These are phyloP conservation scores for Alauda arvensis DNA, from an alignment of 2,797 vertebrate genomes.

Conservation along the genomic window DNA sequence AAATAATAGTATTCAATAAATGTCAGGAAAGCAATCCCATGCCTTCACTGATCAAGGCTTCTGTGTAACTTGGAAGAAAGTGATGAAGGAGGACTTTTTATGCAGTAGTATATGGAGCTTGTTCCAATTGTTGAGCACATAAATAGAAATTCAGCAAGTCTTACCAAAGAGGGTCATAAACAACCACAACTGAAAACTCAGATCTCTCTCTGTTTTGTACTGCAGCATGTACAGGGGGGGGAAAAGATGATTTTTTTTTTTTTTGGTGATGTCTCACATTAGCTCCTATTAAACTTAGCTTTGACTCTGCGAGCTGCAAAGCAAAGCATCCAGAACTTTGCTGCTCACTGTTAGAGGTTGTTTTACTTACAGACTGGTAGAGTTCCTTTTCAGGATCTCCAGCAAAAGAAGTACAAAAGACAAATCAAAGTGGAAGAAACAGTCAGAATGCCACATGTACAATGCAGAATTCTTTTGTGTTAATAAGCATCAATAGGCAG, in stretches of 20 bases:
- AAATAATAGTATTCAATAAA: slow-evolving; percentile 39
- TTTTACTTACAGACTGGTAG: neutral
- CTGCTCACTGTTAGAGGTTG: neutral
- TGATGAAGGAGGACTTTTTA: neutral
- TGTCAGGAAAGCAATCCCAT: slow-evolving; percentile 26
- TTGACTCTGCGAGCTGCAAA: neutral
- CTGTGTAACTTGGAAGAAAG: slow-evolving; percentile 16
- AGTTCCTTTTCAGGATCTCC: neutral
- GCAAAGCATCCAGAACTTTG: neutral
- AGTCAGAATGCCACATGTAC: neutral
- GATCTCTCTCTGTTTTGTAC: neutral
- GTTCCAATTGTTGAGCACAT: slow-evolving; percentile 22
- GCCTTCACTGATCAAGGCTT: slow-evolving; percentile 4
- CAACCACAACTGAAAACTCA: slow-evolving; percentile 8
- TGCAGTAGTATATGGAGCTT: neutral
- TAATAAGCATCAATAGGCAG: neutral
- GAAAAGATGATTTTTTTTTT: neutral
- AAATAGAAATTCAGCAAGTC: slow-evolving; percentile 12
- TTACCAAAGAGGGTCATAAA: neutral
- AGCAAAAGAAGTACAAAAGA: neutral
- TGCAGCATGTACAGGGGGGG: rapidly evolving
- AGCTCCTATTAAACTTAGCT: neutral
- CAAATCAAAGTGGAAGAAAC: neutral
- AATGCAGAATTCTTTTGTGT: neutral
- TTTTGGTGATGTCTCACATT: neutral